A percentile compares a stretch with the other conserved stretches of the same genome.
Conservation (phyloP, 2,797 vertebrate genomes). For the Pantherophis vulpinus region DNA sequence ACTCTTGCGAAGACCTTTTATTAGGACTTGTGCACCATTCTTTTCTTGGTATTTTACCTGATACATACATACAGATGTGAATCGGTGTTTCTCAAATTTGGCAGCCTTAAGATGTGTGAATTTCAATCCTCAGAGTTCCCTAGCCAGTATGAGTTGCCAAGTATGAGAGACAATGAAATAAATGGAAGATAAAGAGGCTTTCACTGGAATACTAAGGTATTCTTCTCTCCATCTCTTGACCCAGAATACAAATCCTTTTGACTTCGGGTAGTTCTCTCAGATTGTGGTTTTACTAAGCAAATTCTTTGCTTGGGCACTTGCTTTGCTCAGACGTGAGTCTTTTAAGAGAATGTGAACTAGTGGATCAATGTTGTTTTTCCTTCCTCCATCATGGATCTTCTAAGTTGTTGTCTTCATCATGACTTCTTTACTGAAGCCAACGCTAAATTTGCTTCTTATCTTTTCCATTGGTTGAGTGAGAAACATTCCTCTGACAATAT, state of each 20-base stretch:
- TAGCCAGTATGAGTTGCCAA: background rate
- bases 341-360: background rate
- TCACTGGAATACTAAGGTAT: background rate
- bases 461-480: background rate
- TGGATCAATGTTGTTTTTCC: background rate
- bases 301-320: background rate
- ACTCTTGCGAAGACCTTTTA: background rate
- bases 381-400: background rate
- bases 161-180: background rate
- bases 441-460: background rate
- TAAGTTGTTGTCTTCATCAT: background rate
- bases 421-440: background rate
- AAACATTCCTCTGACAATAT: background rate
- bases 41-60: background rate
- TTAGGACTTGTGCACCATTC: background rate
- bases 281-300: background rate
- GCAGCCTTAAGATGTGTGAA: background rate
- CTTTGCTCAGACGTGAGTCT: background rate
- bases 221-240: background rate
- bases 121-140: background rate
- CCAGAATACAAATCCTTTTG: background rate
- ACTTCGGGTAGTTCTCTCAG: background rate
- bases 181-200: background rate
- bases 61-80: background rate
- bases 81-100: background rate